Evolutionary conservation across 1,140 invertebrate species (phyloP).

Genomic region (Calliphora vicina): DNA sequence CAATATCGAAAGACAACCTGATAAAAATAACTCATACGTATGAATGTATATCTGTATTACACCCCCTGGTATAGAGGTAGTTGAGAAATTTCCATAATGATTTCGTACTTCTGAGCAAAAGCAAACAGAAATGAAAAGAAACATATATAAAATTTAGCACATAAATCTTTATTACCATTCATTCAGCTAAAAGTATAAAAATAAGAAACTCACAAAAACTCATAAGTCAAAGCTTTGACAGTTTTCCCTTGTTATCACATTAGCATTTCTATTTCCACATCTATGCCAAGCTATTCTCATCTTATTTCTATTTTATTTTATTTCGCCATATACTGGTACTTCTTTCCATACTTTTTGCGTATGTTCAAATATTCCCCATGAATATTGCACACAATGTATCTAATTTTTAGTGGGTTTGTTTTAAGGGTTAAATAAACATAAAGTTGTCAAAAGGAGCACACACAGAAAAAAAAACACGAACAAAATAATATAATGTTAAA

Average conservation of each 20-base stretch:
- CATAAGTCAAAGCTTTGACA: conserved; percentile 34
- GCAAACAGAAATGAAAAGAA: no score
- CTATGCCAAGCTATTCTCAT: background rate
- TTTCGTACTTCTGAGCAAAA: no score
- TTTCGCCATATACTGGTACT: background rate
- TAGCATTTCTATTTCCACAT: background rate
- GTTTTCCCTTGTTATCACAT: conserved; percentile 32
- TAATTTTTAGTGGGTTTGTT: conserved; percentile 11
- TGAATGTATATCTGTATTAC: no score
- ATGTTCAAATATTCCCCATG: background rate
- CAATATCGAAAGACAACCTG: no score
- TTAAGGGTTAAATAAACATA: conserved; percentile 27
- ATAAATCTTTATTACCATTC: conserved; percentile 31
- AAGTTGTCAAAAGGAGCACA: background rate
- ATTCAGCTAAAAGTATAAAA: background rate
- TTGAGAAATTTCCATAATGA: no score
- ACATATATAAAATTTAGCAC: background rate
- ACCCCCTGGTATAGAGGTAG: no score
- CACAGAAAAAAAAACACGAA: background rate
- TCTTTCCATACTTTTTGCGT: background rate
- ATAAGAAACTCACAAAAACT: background rate
- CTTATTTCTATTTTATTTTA: background rate
- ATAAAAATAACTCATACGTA: no score
- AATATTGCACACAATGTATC: background rate
- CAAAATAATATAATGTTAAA: background rate